Base-by-base conservation (phyloP, 2,797 vertebrate species). In the Neoniphon sammara region DNA sequence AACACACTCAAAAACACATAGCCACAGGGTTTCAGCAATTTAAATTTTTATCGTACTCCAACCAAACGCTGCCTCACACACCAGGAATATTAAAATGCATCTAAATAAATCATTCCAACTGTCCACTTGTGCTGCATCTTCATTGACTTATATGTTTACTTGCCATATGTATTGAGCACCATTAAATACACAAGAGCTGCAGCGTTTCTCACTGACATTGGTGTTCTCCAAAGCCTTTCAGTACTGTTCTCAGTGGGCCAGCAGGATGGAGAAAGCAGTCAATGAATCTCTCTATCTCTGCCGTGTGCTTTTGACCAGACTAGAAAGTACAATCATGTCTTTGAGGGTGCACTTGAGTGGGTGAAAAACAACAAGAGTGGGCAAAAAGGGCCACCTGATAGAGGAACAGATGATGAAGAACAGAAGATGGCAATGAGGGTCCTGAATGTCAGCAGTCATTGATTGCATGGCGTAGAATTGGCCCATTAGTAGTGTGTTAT, bases 221-320 rank as follows among this genome's bases (percentile, higher is more conserved):
- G 25, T 23, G 15, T 54, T 53, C 68, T 46, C 59, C 59, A 66
- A 60, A 55, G 72, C 46, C 20, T 18, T 50, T 55, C 58, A 66
- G 59, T 72, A 34, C 68, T 71, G 49, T 63, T 75, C 82, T 67
- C 53, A 60, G 60, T 71, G 42, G 81, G 75, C 77, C 57, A 53
- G 74, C 71, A 74, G 49, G 70, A 59, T 70, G 80, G 36, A 62
- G 68, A 53, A 73, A 67, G 64, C 71, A 49, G 55, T 66, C 69
- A 47, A 71, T 62, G 73, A 34, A 61, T 46, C 69, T 55, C 54
- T 61, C 66, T 82, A 82, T 53, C 36, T 55, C 66, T 83, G 75
- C 77, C 69, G 7, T 10, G 14, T 17, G 66, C 56, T 50, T 83
- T 58, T 73, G 61, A 81, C 84, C 66, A 64, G 62, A 62, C 11